Base-by-base conservation (phyloP, 2,888 invertebrate genomes). In the Fabriciana adippe region DNA sequence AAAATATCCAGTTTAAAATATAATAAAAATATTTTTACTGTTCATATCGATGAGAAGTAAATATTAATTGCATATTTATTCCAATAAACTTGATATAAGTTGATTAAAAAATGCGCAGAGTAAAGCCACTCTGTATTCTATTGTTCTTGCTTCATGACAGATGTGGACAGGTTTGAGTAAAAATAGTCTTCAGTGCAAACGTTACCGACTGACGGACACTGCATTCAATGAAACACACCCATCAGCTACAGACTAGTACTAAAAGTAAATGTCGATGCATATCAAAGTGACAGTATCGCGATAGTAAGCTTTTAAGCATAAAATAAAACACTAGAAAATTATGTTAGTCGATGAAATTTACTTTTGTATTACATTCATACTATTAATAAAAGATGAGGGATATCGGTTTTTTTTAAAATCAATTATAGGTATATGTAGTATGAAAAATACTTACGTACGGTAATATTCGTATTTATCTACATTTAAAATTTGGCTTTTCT, bases 121-220 rank as follows among this genome's bases (percentile, higher is more conserved):
- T 21, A 56, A 6, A 21, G 47, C 47, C 59, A 59, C 59, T 59
- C 47, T 26, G 21, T 59, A 51, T 51, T 18, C 51, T 54, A 48
- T 65, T 65, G 50, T 68, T 60, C 68, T 41, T 41, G 35, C 11
- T 50, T 62, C 68, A 64, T 91, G 89, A 91, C 85, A 80, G 88
- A 90, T 88, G 80, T 81, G 77, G 88, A 87, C 91, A 91, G 92
- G 91, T 90, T 89, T 82, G 84, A 83, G 87, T 87, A 89, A 89
- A 92, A 92, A 91, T 91, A 92, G 90, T 89, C 84, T 77, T 79
- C 81, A 78, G 81, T 79, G 83, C 82, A 83, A 87, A 85, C 85
- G 82, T 79, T 69, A 82, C 81, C 79, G 77, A 84, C 83, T 78
- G 81, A 82, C 82, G 87, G 90, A 92, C 92, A 91, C 91, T 90